Evolutionary conservation across 2,113 vertebrate species (phyloP).

Genomic region (Rutilus rutilus): DNA sequence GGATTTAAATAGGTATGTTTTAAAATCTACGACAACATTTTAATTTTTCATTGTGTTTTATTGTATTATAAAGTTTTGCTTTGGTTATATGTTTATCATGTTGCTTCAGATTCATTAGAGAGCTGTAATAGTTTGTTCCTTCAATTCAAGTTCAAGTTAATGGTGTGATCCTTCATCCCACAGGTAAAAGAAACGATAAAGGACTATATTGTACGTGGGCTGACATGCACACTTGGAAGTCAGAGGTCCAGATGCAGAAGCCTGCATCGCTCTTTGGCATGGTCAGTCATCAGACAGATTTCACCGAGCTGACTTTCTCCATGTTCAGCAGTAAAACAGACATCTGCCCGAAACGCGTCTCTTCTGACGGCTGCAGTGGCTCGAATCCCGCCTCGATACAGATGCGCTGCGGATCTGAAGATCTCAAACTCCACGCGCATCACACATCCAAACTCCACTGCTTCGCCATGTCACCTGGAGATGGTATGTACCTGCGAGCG

Average conservation of each 20-base stretch:
- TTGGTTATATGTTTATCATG: neutral
- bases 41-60: neutral
- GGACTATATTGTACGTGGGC: constrained; percentile 54
- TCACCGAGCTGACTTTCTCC: constrained; percentile 70
- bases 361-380: constrained; percentile 61
- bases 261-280: constrained; percentile 75
- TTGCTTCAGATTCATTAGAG: neutral
- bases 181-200: constrained; percentile 62
- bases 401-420: constrained; percentile 52
- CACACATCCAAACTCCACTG: constrained; percentile 63
- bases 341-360: constrained; percentile 74
- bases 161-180: neutral
- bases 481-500: constrained; percentile 61
- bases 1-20: constrained; percentile 61
- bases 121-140: neutral
- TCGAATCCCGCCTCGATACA: constrained; percentile 60
- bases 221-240: constrained; percentile 69
- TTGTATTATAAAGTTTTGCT: neutral
- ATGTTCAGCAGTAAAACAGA: constrained; percentile 76
- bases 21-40: neutral
- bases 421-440: constrained; percentile 56
- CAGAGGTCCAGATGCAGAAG: constrained; percentile 71
- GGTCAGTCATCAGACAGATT: constrained; percentile 78
- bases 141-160: neutral
- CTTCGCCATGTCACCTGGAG: constrained; percentile 65